A percentile compares a stretch with the other conserved stretches of the same genome.
Evolutionary conservation across 2,888 invertebrate species (phyloP).

Genomic region (Rotaria socialis): DNA sequence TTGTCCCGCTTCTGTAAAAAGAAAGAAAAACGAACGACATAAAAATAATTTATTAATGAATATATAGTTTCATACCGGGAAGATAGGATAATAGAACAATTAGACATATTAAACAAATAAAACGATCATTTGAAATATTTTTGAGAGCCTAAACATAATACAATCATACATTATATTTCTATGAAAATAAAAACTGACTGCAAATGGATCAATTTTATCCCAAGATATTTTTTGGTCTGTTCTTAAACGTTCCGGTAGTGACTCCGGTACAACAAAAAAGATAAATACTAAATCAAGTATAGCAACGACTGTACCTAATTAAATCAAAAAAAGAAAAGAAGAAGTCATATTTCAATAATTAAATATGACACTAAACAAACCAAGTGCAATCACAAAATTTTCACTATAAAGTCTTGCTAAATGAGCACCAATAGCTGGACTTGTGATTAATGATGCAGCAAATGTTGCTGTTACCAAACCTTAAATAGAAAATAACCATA

Average conservation of each 20-base stretch:
- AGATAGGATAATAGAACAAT: slow-evolving; percentile 95
- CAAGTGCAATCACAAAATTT: slow-evolving; percentile 75
- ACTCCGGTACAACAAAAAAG: slow-evolving; percentile 93
- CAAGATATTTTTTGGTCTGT: slow-evolving; percentile 76
- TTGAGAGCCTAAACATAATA: slow-evolving; percentile 66
- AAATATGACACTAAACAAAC: not conserved
- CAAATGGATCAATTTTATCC: slow-evolving; percentile 96
- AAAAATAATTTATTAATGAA: not conserved
- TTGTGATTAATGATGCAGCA: slow-evolving; percentile 96
- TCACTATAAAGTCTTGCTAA: slow-evolving; percentile 70
- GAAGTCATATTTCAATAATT: too few relatives aligned
- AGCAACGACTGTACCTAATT: slow-evolving; percentile 82
- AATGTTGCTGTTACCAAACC: slow-evolving; percentile 83
- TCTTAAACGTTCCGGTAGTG: slow-evolving; percentile 83
- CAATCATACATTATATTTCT: too few relatives aligned
- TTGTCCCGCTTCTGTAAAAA: slow-evolving; percentile 75
- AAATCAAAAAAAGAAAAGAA: not conserved
- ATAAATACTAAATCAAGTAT: slow-evolving; percentile 95
- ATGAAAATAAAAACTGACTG: slow-evolving; percentile 62
- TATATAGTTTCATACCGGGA: slow-evolving; percentile 62
- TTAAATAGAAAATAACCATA: not conserved
- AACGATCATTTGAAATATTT: slow-evolving; percentile 87
- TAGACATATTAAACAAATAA: slow-evolving; percentile 90
- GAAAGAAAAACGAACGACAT: not conserved
- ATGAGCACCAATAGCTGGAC: slow-evolving; percentile 83